Percentiles rank a stretch among this genome's conserved stretches.
phyloP scores from a whole-genome alignment of 2,113 vertebrate species.

The Sinocyclocheilus maitianheensis region DNA sequence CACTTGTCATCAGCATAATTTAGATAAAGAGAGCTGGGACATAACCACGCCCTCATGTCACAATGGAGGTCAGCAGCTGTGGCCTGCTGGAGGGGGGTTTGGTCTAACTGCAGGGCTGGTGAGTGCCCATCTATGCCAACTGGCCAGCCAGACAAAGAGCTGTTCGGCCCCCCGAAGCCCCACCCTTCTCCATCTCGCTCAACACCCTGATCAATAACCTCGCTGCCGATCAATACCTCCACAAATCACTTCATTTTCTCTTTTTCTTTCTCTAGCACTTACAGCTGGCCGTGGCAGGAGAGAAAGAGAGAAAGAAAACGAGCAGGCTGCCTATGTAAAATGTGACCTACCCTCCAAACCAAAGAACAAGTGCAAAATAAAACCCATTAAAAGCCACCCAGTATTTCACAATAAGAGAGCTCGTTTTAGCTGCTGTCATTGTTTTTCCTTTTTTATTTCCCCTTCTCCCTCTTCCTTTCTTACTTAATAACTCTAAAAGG shows the following conservation, averaged over 20 bases:
- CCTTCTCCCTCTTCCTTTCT: slow-evolving; percentile 42
- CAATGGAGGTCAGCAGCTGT: slow-evolving; percentile 33
- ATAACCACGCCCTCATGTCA: background rate
- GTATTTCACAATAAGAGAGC: slow-evolving; percentile 59
- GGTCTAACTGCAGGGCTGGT: slow-evolving; percentile 16
- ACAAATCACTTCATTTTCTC: slow-evolving; percentile 76
- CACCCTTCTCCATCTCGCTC: slow-evolving; percentile 54
- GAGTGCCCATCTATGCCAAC: slow-evolving; percentile 22
- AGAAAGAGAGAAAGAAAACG: slow-evolving; percentile 13
- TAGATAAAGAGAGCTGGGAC: background rate
- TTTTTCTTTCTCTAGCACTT: slow-evolving; percentile 48
- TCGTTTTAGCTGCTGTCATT: slow-evolving; percentile 60
- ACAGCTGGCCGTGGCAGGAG: slow-evolving; percentile 21
- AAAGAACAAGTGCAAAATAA: slow-evolving; percentile 61
- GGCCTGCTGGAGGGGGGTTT: background rate
- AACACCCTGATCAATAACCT: slow-evolving; percentile 71
- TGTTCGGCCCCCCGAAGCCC: slow-evolving; percentile 32
- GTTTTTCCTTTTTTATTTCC: slow-evolving; percentile 19
- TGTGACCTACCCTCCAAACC: slow-evolving; percentile 50
- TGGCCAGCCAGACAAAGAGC: slow-evolving; percentile 53
- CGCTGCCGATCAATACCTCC: slow-evolving; percentile 67
- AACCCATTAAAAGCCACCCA: slow-evolving; percentile 58
- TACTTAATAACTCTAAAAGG: slow-evolving; percentile 65
- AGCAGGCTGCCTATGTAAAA: slow-evolving; percentile 53
- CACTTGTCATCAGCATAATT: background rate